Conservation (phyloP, 2,113 vertebrate genomes). For the Illadopsis cleaveri region DNA sequence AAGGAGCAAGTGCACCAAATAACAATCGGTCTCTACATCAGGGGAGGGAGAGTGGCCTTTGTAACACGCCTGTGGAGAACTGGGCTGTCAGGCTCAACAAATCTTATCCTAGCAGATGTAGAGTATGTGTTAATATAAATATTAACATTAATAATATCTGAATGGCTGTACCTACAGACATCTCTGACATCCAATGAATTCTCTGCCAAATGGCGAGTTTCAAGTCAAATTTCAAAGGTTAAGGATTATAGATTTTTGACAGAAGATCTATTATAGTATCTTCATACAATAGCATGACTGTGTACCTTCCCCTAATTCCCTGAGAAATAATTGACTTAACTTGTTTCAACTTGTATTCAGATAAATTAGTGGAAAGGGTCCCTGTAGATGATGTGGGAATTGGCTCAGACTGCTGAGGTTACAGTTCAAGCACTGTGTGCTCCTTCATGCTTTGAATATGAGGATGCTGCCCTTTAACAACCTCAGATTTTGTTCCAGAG, state of each 20-base stretch:
- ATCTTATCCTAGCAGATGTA: background rate
- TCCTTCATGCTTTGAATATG: background rate
- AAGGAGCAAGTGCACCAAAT: background rate
- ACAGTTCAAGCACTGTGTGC: background rate
- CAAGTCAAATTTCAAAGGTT: background rate
- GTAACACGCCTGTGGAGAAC: background rate
- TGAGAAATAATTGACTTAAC: background rate
- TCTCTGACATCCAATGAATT: background rate
- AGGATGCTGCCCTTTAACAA: background rate
- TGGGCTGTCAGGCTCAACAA: background rate
- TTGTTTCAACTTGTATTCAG: background rate
- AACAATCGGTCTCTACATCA: background rate
- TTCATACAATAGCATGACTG: background rate
- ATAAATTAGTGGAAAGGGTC: background rate
- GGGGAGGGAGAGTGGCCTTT: background rate
- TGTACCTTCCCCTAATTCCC: background rate
- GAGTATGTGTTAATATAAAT: background rate
- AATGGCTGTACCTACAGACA: background rate
- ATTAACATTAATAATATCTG: background rate
- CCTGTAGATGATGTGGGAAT: background rate
- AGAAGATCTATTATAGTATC: background rate
- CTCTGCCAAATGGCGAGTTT: background rate
- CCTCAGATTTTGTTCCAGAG: background rate
- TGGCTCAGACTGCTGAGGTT: background rate
- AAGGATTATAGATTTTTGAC: background rate